A percentile compares a stretch with the other conserved stretches of the same genome.
These are phyloP conservation scores for Lutraria rhynchaena DNA, from an alignment of 1,140 invertebrate genomes.

Conservation along the genomic window DNA sequence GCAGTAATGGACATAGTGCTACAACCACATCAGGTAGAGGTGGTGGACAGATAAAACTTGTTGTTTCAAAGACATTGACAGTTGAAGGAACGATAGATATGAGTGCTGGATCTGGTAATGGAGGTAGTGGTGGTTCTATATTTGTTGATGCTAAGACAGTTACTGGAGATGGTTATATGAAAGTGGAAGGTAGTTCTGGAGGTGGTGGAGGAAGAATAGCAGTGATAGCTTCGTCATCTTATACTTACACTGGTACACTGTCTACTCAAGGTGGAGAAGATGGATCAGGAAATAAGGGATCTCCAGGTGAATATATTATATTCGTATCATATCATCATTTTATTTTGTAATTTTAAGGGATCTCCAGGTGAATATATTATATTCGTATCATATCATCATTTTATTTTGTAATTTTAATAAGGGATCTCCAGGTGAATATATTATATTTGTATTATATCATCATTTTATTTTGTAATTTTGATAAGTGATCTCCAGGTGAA, in stretches of 20 bases:
- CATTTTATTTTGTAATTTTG: no score
- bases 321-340: no score
- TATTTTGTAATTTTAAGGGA: no score
- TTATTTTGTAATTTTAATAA: no score
- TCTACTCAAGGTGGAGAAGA: conserved; percentile 46
- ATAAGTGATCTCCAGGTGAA: no score
- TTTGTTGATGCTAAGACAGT: conserved; percentile 58
- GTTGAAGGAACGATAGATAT: conserved; percentile 72
- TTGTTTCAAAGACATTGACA: conserved; percentile 29
- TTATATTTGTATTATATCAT: no score
- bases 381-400: no score
- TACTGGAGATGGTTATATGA: conserved; percentile 62
- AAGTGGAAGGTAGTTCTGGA: conserved; percentile 64
- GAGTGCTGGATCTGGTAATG: conserved; percentile 63
- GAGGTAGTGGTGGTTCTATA: conserved; percentile 71
- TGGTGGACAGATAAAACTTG: conserved; percentile 72
- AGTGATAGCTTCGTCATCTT: conserved; percentile 44
- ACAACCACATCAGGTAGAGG: conserved; percentile 60
- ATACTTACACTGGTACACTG: conserved; percentile 57
- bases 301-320: conserved; percentile 61
- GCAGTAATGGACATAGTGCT: conserved; percentile 71
- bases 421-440: no score
- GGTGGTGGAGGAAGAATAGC: conserved; percentile 71
- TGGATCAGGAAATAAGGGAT: conserved; percentile 49
- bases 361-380: no score